phyloP scores from a whole-genome alignment of 2,797 vertebrate genomes.

The Anguilla anguilla region DNA sequence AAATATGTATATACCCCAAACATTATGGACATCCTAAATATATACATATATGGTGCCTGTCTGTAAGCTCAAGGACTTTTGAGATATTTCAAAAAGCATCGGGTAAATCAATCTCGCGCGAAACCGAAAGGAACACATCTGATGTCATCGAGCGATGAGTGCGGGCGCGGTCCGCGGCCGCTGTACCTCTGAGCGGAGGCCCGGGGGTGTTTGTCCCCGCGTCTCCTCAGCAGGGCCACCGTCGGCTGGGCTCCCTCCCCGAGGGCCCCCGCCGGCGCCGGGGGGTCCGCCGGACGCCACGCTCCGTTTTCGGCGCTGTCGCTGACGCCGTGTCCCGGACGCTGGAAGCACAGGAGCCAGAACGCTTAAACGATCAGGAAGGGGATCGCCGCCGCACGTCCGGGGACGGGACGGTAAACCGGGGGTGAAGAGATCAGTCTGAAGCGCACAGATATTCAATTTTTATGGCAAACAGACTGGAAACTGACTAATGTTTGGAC shows the following conservation, averaged over 20 bases:
- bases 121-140: constrained; percentile 93
- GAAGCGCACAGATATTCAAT: too few species aligned
- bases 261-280: constrained; percentile 53
- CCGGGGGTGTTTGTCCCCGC: constrained; percentile 79
- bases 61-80: constrained; percentile 83
- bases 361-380: constrained; percentile 17
- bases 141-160: constrained; percentile 98
- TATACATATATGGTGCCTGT: constrained; percentile 55
- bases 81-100: constrained; percentile 91
- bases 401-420: too few species aligned
- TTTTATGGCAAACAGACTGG: too few species aligned
- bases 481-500: too few species aligned
- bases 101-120: constrained; percentile 91
- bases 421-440: too few species aligned
- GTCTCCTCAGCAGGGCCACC: constrained; percentile 81
- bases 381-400: background rate
- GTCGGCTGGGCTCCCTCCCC: constrained; percentile 75
- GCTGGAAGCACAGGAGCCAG: constrained; percentile 59
- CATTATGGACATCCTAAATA: too few species aligned
- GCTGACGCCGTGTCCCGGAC: constrained; percentile 59
- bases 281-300: constrained; percentile 62
- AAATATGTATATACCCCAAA: too few species aligned
- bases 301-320: constrained; percentile 62
- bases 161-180: constrained; percentile 84
- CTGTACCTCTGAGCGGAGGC: constrained; percentile 84